Base-by-base conservation (phyloP, 2,797 vertebrate species). In the Diglossa cyanea region DNA sequence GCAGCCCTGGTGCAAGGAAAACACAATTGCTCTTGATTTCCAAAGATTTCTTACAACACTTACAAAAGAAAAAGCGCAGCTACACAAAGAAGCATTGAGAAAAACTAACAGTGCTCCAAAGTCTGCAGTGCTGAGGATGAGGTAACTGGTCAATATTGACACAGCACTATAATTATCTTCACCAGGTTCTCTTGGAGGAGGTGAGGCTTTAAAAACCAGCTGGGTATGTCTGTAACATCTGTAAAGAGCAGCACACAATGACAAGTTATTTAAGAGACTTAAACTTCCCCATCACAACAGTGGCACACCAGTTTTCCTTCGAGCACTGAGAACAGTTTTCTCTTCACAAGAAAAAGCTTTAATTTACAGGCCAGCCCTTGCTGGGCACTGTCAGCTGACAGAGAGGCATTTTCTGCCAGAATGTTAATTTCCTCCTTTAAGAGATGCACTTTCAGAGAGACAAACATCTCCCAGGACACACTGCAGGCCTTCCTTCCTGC, bases 71-170 rank as follows among this genome's bases (percentile, higher is more conserved):
- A 72, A 94, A 95, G 84, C 2, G 21, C 48, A 86, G 74, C 90
- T 71, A 82, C 79, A 95, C 82, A 97, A 90, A 92, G 88, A 68
- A 88, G 70, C 63, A 88, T 40, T 93, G 61, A 79, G 78, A 70
- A 94, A 82, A 96, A 75, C 53, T 35, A 91, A 67, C 55, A 86
- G 84, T 35, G 67, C 81, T 94, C 74, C 37, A 20, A 93, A 84
- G 61, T 72, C 45, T 20, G 16, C 50, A 30, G 25, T 70, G 87
- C 82, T 67, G 82, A 66, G 55, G 73, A 90, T 88, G 87, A 90
- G 48, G 85, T 78, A 83, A 91, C 51, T 54, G 70, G 85, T 79
- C 95, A 91, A 86, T 94, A 95, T 81, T 94, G 95, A 91, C 82
- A 67, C 35, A 53, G 76, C 51, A 55, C 55, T 63, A 3, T 67